Conservation (phyloP, 2,888 invertebrate genomes). For the Napeogenes sylphis region DNA sequence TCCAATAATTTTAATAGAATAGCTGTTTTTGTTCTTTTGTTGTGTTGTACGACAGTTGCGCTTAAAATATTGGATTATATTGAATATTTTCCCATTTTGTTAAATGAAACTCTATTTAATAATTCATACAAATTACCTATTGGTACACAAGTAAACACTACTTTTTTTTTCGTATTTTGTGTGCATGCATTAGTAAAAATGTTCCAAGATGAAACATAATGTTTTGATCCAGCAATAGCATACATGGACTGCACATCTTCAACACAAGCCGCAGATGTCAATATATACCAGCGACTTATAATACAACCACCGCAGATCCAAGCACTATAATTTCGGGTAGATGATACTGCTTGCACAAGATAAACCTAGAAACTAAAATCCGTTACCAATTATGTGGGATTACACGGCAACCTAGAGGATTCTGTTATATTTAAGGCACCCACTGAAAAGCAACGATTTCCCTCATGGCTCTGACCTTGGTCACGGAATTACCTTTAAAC, state of each 20-base stretch:
- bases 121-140: slow-evolving; percentile 31
- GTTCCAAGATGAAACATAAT: slow-evolving; percentile 34
- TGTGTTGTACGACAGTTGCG: too few relatives aligned
- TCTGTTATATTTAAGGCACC: too few relatives aligned
- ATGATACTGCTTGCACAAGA: slow-evolving; percentile 25
- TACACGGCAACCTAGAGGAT: too few relatives aligned
- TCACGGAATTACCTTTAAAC: too few relatives aligned
- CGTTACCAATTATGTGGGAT: too few relatives aligned
- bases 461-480: too few relatives aligned
- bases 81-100: too few relatives aligned
- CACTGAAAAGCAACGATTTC: too few relatives aligned
- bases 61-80: too few relatives aligned
- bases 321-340: slow-evolving; percentile 25
- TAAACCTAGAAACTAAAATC: slow-evolving; percentile 30
- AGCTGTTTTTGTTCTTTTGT: too few relatives aligned
- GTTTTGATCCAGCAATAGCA: slow-evolving; percentile 34
- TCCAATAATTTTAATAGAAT: background rate
- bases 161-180: slow-evolving; percentile 40
- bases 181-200: slow-evolving; percentile 42
- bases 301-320: slow-evolving; percentile 42
- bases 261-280: slow-evolving; percentile 43
- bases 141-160: slow-evolving; percentile 44
- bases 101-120: too few relatives aligned
- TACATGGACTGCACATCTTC: slow-evolving; percentile 38
- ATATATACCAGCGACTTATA: slow-evolving; percentile 26